These are phyloP conservation scores for Lycorma delicatula DNA, from an alignment of 1,140 invertebrate species.

Conservation along the genomic window DNA sequence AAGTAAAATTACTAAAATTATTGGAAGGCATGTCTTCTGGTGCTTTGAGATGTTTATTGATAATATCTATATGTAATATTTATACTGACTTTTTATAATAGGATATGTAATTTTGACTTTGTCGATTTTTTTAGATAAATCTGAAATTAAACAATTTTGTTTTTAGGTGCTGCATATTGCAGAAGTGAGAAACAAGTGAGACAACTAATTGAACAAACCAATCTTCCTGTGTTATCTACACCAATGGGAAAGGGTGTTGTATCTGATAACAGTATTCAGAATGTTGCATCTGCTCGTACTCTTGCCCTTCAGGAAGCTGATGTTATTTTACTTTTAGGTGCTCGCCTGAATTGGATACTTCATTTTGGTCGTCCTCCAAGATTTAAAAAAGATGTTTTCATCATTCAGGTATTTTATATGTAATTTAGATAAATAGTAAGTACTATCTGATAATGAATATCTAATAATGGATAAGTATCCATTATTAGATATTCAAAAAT, in stretches of 20 bases:
- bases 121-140: no score
- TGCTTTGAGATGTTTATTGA: no score
- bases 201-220: conserved; percentile 57
- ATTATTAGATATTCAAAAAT: no score
- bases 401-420: conserved; percentile 90
- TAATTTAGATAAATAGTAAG: no score
- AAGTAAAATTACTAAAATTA: no score
- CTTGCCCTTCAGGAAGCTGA: conserved; percentile 78
- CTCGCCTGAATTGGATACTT: conserved; percentile 93
- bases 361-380: conserved; percentile 90
- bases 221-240: conserved; percentile 84
- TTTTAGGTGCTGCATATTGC: conserved; percentile 65
- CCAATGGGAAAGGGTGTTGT: conserved; percentile 97
- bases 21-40: no score
- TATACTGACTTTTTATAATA: no score
- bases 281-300: conserved; percentile 79
- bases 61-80: no score
- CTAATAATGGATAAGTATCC: no score
- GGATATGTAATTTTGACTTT: no score
- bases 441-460: no score
- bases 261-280: conserved; percentile 64
- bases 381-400: conserved; percentile 70
- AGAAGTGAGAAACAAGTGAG: conserved; percentile 61
- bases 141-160: conserved; percentile 3
- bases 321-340: conserved; percentile 80